These are phyloP conservation scores for Tychaedon coryphoeus DNA, from an alignment of 2,113 vertebrate species.

Conservation along the genomic window DNA sequence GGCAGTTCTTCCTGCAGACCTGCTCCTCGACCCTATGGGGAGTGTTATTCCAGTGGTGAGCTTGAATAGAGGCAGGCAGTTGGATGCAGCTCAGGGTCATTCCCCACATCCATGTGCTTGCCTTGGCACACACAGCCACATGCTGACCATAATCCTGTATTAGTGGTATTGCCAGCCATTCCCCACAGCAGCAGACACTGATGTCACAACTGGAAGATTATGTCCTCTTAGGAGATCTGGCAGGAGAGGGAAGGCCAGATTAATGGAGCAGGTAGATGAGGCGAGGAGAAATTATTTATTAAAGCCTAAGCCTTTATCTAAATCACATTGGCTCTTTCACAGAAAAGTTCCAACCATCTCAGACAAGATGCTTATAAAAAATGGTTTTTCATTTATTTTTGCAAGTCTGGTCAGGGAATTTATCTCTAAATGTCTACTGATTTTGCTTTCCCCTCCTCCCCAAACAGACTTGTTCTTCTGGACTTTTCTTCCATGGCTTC, in stretches of 20 bases:
- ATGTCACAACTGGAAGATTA: conserved; percentile 38
- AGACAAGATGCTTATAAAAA: background rate
- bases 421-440: background rate
- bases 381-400: background rate
- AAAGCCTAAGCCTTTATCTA: background rate
- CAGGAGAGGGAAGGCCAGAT: background rate
- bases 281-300: background rate
- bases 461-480: background rate
- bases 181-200: background rate
- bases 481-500: background rate
- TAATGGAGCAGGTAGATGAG: background rate
- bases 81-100: background rate
- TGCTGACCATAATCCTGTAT: conserved; percentile 30
- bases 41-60: background rate
- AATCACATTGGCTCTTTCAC: background rate
- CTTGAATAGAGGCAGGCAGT: background rate
- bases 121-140: background rate
- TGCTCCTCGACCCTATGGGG: background rate
- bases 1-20: background rate
- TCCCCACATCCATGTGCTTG: background rate
- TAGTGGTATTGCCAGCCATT: conserved; percentile 9
- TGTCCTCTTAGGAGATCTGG: conserved; percentile 15
- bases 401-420: background rate
- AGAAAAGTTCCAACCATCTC: background rate
- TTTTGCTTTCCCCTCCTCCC: background rate